Base-by-base conservation (phyloP, 2,888 invertebrate species). In the Brassicogethes aeneus region DNA sequence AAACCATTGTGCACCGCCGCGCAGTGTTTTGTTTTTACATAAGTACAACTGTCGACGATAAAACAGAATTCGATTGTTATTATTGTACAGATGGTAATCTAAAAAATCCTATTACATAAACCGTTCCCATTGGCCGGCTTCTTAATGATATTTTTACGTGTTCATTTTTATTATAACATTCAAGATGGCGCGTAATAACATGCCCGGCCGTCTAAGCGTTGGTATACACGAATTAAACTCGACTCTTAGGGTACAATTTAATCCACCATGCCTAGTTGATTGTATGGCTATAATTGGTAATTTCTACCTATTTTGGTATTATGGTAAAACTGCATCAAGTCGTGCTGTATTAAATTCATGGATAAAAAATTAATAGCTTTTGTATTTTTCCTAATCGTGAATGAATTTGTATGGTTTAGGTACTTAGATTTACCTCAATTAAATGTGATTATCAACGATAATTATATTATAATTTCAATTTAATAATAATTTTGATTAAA, bases 111-210 rank as follows among this genome's bases (percentile, higher is more conserved):
- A 67, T 68, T 68, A 67, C 58, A 60, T 51, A 52, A 48, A 45
- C 57, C 56, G 61, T 61, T 65, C 60, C 62, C 51, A 68, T 68
- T 68, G 68, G 68, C 51, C 59, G 64, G 51, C 54, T 61, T 55
- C 61, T 59, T 68, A 68, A 68, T 67, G 67, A 67, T 57, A 62
- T 65, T 68, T 68, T 68, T 64, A 68, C 68, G 68, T 68, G 68
- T 63, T 61, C 65, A 66, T 66, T 66, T 66, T 66, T 66, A 66
- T 65, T 65, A 66, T 61, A 61, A 63, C 61, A 65, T 65, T 60
- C 66, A 66, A 65, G 53, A 66, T 66, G 67, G 66, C 62, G 62
- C 53, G 54, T 64, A 63, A 62, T 64, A 59, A 60, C 52, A 55
- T 50, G 37, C 50, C 13, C 12, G 29, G 16, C 23, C 23, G 23